These are phyloP conservation scores for Prunella strophiata DNA, from an alignment of 2,797 vertebrate genomes.

Conservation along the genomic window DNA sequence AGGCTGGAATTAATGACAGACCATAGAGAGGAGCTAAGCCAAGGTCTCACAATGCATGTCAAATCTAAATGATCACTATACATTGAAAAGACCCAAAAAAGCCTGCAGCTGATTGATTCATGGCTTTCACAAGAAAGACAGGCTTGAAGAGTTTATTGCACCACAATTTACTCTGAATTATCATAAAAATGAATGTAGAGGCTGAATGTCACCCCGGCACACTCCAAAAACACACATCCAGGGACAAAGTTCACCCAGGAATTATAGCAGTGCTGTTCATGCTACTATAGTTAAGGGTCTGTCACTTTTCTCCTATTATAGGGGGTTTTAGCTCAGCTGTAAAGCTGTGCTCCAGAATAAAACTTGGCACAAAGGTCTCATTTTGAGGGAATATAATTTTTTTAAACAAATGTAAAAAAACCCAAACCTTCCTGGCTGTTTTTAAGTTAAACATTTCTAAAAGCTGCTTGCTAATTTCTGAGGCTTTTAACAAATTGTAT, in stretches of 20 bases:
- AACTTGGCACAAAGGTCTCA: conserved; percentile 62
- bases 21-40: conserved; percentile 88
- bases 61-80: conserved; percentile 97
- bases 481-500: conserved; percentile 21
- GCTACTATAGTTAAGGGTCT: conserved; percentile 59
- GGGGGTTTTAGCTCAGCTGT: conserved; percentile 54
- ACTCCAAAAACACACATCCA: conserved; percentile 79
- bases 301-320: conserved; percentile 57
- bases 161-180: conserved; percentile 89
- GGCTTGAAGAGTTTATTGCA: conserved; percentile 91
- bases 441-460: conserved; percentile 69
- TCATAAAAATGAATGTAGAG: conserved; percentile 88
- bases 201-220: conserved; percentile 87
- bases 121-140: conserved; percentile 92
- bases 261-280: conserved; percentile 66
- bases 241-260: conserved; percentile 78
- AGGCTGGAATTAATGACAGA: conserved; percentile 96
- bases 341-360: conserved; percentile 44
- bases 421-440: conserved; percentile 27
- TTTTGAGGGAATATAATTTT: conserved; percentile 50
- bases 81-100: conserved; percentile 90
- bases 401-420: conserved; percentile 58
- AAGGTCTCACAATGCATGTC: conserved; percentile 97
- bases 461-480: conserved; percentile 54
- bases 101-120: conserved; percentile 92